phyloP scores from a whole-genome alignment of 2,797 vertebrate genomes.

The Poecilia velifera region DNA sequence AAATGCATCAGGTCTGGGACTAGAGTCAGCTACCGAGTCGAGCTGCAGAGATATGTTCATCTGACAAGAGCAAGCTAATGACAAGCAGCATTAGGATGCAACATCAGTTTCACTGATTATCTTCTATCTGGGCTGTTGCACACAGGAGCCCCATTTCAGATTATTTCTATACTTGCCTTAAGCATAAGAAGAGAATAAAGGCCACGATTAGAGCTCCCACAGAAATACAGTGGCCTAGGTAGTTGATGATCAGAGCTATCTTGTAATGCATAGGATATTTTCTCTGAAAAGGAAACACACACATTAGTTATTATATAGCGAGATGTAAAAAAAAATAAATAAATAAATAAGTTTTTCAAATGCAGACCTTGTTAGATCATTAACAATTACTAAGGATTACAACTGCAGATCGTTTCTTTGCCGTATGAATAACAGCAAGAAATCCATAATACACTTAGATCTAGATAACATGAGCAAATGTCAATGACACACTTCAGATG shows the following conservation, averaged over 20 bases:
- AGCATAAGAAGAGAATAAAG: conserved; percentile 95
- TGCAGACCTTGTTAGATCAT: neutral
- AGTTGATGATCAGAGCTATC: conserved; percentile 95
- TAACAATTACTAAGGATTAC: neutral
- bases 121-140: conserved; percentile 51
- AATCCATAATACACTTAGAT: neutral
- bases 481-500: conserved; percentile 59
- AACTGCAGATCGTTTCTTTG: neutral
- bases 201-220: conserved; percentile 92
- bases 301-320: conserved; percentile 14
- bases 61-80: conserved; percentile 70
- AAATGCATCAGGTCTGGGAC: conserved; percentile 12
- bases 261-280: conserved; percentile 96
- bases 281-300: conserved; percentile 78
- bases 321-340: conserved; percentile 1
- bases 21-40: conserved; percentile 11
- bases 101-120: conserved; percentile 56
- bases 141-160: conserved; percentile 41
- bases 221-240: conserved; percentile 97
- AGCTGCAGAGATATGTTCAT: conserved; percentile 25
- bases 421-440: neutral
- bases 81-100: conserved; percentile 43
- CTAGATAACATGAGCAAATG: conserved; percentile 16
- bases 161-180: conserved; percentile 89
- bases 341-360: neutral